phyloP scores from a whole-genome alignment of 1,140 invertebrate genomes.

The Lordiphosa mommai region DNA sequence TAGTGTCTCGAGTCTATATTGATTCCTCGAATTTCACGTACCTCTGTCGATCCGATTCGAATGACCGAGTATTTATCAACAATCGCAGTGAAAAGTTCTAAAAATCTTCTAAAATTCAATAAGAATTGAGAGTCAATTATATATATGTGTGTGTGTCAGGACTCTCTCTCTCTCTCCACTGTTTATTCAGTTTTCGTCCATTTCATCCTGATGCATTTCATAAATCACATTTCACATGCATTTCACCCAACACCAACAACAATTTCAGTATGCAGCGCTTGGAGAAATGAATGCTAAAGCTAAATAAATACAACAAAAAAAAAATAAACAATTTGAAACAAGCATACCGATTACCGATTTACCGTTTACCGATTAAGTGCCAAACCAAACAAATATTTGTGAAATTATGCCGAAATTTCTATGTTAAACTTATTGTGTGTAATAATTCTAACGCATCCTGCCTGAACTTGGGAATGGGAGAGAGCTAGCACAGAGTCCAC shows the following conservation, averaged over 20 bases:
- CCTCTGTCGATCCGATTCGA: no score
- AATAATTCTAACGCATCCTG: conserved; percentile 64
- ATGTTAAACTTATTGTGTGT: conserved; percentile 75
- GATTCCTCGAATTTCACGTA: no score
- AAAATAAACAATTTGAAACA: conserved; percentile 21
- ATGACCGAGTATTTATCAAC: no score
- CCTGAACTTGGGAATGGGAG: conserved; percentile 79
- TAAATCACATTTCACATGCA: conserved; percentile 17
- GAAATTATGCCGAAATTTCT: conserved; percentile 46
- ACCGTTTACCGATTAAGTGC: conserved; percentile 63
- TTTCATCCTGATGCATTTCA: conserved; percentile 8
- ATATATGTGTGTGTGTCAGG: background rate
- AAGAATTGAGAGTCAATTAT: no score
- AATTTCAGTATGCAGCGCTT: conserved; percentile 58
- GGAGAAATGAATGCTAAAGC: conserved; percentile 76
- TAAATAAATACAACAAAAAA: conserved; percentile 42
- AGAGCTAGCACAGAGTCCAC: conserved; percentile 79
- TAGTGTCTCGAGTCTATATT: no score
- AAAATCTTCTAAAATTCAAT: no score
- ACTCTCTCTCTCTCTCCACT: conserved; percentile 1
- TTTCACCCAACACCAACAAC: conserved; percentile 15
- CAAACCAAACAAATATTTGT: conserved; percentile 28
- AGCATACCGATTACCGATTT: conserved; percentile 33
- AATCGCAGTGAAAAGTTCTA: no score
- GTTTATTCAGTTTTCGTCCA: background rate